Evolutionary conservation across 2,113 vertebrate genomes (phyloP), one percentile per base, ranked within the genome.

Genomic region (Bambusicola thoracicus): DNA sequence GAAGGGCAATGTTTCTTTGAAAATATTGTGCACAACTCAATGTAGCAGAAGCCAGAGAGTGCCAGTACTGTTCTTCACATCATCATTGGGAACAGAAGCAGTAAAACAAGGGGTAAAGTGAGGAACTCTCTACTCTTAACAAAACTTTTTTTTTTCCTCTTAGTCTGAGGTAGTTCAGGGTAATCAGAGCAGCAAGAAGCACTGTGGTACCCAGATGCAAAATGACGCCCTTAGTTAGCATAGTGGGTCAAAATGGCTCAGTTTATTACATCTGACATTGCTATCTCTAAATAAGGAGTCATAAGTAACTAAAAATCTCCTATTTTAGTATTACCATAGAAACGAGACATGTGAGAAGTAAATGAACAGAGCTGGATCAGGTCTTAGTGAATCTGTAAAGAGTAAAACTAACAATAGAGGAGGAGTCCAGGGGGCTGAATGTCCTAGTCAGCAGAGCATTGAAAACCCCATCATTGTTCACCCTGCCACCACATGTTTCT

Each of bases 301-400:
- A 86, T 85, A 92, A 94, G 82, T 93, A 93, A 93, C 94, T 86
- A 83, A 62, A 97, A 89, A 90, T 75, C 82, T 96, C 76, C 89
- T 79, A 73, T 43, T 96, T 96, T 83, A 91, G 55, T 88, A 59
- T 96, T 85, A 84, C 92, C 67, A 96, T 96, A 95, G 94, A 97
- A 95, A 96, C 96, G 87, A 92, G 80, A 70, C 68, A 51, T 56
- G 32, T 24, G 81, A 93, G 73, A 78, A 94, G 56, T 62, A 70
- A 66, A 32, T 32, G 80, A 95, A 53, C 51, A 84, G 88, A 95
- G 66, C 85, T 40, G 46, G 38, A 73, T 79, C 66, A 40, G 62
- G 15, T 68, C 66, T 70, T 67, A 89, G 3, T 44, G 80, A 94
- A 87, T 70, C 92, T 59, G 34, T 38, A 87, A 74, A 89, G 62